Evolutionary conservation across 2,888 invertebrate genomes (phyloP), one percentile per base, ranked within the genome.

Genomic region (Allolobophora icterica): DNA sequence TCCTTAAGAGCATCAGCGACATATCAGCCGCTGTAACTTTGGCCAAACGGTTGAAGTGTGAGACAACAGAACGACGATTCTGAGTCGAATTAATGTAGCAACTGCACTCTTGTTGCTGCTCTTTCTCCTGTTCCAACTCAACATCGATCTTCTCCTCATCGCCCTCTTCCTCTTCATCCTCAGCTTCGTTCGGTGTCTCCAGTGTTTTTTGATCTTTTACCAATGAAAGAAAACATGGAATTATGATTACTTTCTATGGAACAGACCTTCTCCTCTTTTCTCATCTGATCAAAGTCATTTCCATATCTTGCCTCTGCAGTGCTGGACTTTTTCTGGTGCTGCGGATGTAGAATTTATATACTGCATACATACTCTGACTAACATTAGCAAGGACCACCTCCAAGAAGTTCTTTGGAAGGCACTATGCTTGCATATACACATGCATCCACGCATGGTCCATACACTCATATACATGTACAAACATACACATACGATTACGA

Each of bases 1-100:
- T 71, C 71, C 71, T 71, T 71, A 71, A 71, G 71, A 71, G 30
- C 71, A 71, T 30, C 71, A 71, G 71, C 71, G 71, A 71, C 71
- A 71, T 71, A 5, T 71, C 71, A 71, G 71, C 71, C n/a, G 71
- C 30, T n/a, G 71, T 6, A 71, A 71, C 30, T n/a, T 11, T 71
- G 71, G 71, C n/a, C n/a, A 11, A n/a, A 71, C 71, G 11, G 71
- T 71, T 8, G 71, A 71, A 71, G 71, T 8, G n/a, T n/a, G 71
- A 71, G n/a, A 71, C n/a, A n/a, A 71, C 71, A 71, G 17, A 24
- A 24, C 52, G 71, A 71, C 17, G 71, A 71, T n/a, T 71, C 71
- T 71, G 6, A 71, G 30, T 11, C n/a, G 71, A 71, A 71, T 71
- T 71, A 11, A n/a, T 71, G 71, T 71, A n/a, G 71, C 71, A 71